Evolutionary conservation across 2,888 invertebrate species (phyloP).

Genomic region (Drosophila macrospina): DNA sequence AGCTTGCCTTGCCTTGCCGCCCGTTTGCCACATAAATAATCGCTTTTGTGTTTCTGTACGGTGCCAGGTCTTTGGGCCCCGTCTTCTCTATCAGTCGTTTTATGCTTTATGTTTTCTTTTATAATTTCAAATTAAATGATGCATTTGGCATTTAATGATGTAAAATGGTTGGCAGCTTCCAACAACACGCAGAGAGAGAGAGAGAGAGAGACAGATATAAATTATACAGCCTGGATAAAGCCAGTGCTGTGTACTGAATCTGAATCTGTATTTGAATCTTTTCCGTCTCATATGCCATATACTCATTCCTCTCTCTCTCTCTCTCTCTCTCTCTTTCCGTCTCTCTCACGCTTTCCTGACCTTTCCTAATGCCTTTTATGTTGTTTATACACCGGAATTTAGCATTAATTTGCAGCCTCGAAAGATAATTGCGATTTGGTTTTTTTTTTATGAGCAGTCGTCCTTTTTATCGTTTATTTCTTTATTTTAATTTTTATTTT

Average conservation of each 20-base stretch:
- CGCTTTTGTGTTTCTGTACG: slow-evolving; percentile 60
- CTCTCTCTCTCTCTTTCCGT: not conserved
- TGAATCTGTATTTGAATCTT: slow-evolving; percentile 14
- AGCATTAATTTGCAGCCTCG: slow-evolving; percentile 45
- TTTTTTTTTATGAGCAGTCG: slow-evolving; percentile 12
- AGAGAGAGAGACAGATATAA: slow-evolving; percentile 31
- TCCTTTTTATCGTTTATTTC: slow-evolving; percentile 4
- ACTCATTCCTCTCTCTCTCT: not conserved
- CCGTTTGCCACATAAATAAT: slow-evolving; percentile 65
- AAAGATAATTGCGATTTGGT: slow-evolving; percentile 61
- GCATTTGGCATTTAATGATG: slow-evolving; percentile 78
- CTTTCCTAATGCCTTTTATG: slow-evolving; percentile 61
- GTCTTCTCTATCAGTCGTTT: slow-evolving; percentile 28
- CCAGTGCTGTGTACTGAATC: slow-evolving; percentile 1
- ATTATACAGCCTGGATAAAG: slow-evolving; percentile 53
- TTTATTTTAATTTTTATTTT: slow-evolving; percentile 7
- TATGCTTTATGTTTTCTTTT: slow-evolving; percentile 61
- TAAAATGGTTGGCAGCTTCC: slow-evolving; percentile 55
- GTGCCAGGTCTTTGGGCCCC: slow-evolving; percentile 16
- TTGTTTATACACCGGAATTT: slow-evolving; percentile 34
- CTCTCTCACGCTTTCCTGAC: slow-evolving; percentile 42
- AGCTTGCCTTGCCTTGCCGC: too few relatives aligned
- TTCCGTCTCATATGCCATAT: slow-evolving; percentile 22
- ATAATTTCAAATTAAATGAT: slow-evolving; percentile 80
- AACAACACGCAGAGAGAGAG: not conserved